Conservation (phyloP, 2,888 invertebrate species). For the Diachrysia chrysitis region DNA sequence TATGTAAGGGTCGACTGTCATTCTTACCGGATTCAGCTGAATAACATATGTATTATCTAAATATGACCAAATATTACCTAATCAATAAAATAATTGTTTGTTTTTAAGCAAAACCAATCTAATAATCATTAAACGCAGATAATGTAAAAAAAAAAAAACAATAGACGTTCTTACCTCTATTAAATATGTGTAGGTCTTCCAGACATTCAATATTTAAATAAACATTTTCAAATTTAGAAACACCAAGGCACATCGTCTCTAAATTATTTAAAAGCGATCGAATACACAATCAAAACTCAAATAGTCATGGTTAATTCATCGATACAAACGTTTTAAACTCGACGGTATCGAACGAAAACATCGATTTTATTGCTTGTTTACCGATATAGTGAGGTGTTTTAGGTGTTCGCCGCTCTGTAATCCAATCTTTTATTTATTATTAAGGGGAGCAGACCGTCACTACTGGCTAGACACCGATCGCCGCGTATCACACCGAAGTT, state of each 20-base stretch:
- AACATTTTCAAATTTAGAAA: neutral
- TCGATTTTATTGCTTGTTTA: conserved; percentile 62
- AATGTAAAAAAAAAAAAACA: too few species aligned
- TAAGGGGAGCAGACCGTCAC: conserved; percentile 39
- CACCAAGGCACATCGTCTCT: neutral
- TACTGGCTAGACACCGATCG: conserved; percentile 30
- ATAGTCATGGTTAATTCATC: conserved; percentile 61
- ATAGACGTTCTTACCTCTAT: too few species aligned
- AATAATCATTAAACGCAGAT: too few species aligned
- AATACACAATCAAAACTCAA: conserved; percentile 45
- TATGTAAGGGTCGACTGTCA: too few species aligned
- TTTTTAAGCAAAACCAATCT: too few species aligned
- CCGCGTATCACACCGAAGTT: conserved; percentile 29
- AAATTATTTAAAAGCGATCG: neutral
- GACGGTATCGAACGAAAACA: conserved; percentile 43
- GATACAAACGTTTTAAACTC: conserved; percentile 58
- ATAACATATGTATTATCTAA: too few species aligned
- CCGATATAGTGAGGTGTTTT: conserved; percentile 57
- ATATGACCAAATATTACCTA: too few species aligned
- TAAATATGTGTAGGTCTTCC: too few species aligned
- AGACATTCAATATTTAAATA: conserved; percentile 1
- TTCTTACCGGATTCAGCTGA: too few species aligned
- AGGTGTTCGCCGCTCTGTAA: conserved; percentile 54
- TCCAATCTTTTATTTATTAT: conserved; percentile 67
- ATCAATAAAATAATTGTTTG: too few species aligned